These are phyloP conservation scores for Shargacucullia verbasci DNA, from an alignment of 2,888 invertebrate genomes.

Conservation along the genomic window DNA sequence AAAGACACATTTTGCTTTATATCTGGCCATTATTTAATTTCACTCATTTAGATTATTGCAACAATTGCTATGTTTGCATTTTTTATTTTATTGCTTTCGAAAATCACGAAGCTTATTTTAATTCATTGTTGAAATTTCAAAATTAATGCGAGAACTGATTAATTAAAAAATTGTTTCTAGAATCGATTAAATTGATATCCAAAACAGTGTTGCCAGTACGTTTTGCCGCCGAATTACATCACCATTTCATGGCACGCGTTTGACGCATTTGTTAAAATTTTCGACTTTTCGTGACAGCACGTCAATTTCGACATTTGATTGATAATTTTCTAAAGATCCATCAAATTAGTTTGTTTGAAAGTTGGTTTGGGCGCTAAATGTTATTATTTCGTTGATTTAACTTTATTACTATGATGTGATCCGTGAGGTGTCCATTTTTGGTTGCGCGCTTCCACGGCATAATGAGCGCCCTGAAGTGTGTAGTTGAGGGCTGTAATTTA, in stretches of 20 bases:
- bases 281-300: constrained; percentile 89
- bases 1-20: too few relatives aligned
- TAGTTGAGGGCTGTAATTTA: constrained; percentile 86
- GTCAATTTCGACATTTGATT: constrained; percentile 89
- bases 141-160: background rate
- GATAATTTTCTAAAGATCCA: constrained; percentile 88
- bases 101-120: too few relatives aligned
- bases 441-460: constrained; percentile 71
- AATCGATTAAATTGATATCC: constrained; percentile 25
- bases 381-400: constrained; percentile 75
- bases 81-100: background rate
- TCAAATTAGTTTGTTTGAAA: constrained; percentile 89
- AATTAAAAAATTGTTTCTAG: background rate
- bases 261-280: constrained; percentile 79
- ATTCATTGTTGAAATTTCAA: background rate
- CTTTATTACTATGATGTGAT: constrained; percentile 80
- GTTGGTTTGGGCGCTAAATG: constrained; percentile 87
- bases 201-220: constrained; percentile 72
- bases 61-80: too few relatives aligned
- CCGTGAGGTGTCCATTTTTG: constrained; percentile 76
- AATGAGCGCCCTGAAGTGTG: constrained; percentile 85
- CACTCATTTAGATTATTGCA: too few relatives aligned
- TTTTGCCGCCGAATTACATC: constrained; percentile 82
- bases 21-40: too few relatives aligned
- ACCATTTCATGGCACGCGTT: constrained; percentile 87